Base-by-base conservation (phyloP, 1,140 invertebrate species). In the Coelopa frigida region DNA sequence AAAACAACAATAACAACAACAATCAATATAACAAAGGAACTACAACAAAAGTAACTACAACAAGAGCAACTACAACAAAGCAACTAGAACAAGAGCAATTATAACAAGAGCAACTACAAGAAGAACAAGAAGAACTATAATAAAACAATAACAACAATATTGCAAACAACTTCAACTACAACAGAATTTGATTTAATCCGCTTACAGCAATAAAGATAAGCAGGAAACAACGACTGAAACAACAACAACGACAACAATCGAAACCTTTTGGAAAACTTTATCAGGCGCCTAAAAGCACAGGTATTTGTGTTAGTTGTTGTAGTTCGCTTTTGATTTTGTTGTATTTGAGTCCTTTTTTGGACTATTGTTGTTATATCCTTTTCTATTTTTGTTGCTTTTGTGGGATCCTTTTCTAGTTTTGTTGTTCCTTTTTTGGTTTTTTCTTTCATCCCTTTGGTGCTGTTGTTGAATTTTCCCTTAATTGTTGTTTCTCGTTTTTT, bases 141-240 rank as follows among this genome's bases (percentile, higher is more conserved):
- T n/a, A 31, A 24, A 44, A 35, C 14, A 12, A 29, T 29, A 8
- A 29, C 8, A 29, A 29, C 27, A 8, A 15, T 36, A 6, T 5
- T 6, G 14, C 14, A 36, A 8, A 36, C 33, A 21, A 11, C 7
- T 5, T 39, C 5, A 15, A 17, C 7, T n/a, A n/a, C n/a, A n/a
- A n/a, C 14, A 31, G 31, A 38, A 32, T 46, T 39, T 32, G 44
- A 46, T 46, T 46, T 46, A 46, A 46, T 24, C 44, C 36, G 44
- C 44, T 46, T 46, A 46, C 20, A 31, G 44, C 36, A 31, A 38
- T 29, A 26, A 24, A 29, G 44, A 46, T 46, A 46, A 39, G 44
- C 12, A 5, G 12, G 15, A 7, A 23, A 24, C 40, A 23, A 23
- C 20, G 15, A 14, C 11, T 42, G 15, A 3, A 40, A 23, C 1